Base-by-base conservation (phyloP, 2,797 vertebrate genomes). In the Gambelia wislizenii region DNA sequence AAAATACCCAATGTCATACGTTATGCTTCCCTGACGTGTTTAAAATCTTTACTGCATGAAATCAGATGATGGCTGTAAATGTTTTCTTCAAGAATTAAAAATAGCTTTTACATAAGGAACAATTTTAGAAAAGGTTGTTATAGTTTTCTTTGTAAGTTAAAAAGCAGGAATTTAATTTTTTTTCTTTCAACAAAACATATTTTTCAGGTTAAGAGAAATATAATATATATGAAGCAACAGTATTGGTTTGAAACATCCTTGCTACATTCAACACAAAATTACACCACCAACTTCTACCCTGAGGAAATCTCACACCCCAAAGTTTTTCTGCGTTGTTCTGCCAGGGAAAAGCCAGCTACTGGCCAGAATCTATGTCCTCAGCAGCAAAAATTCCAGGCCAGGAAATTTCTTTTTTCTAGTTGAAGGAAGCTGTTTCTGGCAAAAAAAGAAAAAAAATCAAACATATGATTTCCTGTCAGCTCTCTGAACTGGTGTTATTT, bases 11-110 rank as follows among this genome's bases (percentile, higher is more conserved):
- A 49, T 91, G 94, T 91, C 89, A 59, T 92, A 59, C 44, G 90
- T 89, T 94, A 84, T 76, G 88, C 84, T 95, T 87, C 79, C 88
- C 89, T 92, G 44, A 95, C 94, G 95, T 92, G 90, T 93, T 95
- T 92, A 92, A 59, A 84, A 84, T 80, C 91, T 94, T 94, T 87
- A 89, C 78, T 44, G 52, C 81, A 91, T 94, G 92, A 93, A 93
- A 91, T 95, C 91, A 91, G 89, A 91, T 36, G 83, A 85, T 92
- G 90, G 80, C 75, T 90, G 92, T 74, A 61, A 42, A 33, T 22
- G 59, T 75, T 90, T 4, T 89, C 82, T n/a, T 86, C 90, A 87
- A 84, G 94, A 91, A 2, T 12, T 72, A 76, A 90, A 77, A 89
- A 75, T 92, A 92, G 84, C 76, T 84, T 92, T 87, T 76, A 90